These are phyloP conservation scores for Unio pictorum DNA, from an alignment of 2,888 invertebrate genomes.

Conservation along the genomic window DNA sequence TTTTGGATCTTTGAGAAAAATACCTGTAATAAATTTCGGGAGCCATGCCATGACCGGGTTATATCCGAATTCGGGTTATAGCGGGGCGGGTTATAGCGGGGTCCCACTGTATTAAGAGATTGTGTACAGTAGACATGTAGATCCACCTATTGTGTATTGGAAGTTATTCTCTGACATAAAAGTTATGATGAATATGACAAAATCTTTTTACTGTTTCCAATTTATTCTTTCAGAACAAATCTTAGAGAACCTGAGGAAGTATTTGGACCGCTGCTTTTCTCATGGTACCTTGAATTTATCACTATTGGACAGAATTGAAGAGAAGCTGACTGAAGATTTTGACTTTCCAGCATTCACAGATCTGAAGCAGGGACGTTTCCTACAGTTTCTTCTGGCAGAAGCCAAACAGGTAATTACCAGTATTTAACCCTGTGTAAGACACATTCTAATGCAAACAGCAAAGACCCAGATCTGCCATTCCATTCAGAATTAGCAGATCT, in stretches of 20 bases:
- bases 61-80: no score
- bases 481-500: no score
- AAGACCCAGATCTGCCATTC: no score
- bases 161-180: not conserved
- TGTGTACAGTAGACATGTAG: not conserved
- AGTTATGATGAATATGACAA: not conserved
- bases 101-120: no score
- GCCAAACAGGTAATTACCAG: slow-evolving; percentile 47
- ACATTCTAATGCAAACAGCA: no score
- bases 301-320: slow-evolving; percentile 61
- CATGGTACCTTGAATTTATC: slow-evolving; percentile 56
- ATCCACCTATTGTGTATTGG: not conserved
- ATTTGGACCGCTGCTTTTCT: slow-evolving; percentile 59
- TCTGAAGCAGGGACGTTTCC: slow-evolving; percentile 62
- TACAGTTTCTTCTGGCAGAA: slow-evolving; percentile 55
- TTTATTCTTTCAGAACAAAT: slow-evolving; percentile 42
- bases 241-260: slow-evolving; percentile 48
- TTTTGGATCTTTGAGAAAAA: no score
- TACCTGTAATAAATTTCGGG: no score
- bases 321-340: slow-evolving; percentile 62
- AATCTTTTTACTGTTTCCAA: not conserved
- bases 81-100: no score
- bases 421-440: not conserved
- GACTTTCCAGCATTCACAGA: slow-evolving; percentile 50
- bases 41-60: no score